Evolutionary conservation across 2,888 invertebrate genomes (phyloP).

Genomic region (Melanostoma scalare): DNA sequence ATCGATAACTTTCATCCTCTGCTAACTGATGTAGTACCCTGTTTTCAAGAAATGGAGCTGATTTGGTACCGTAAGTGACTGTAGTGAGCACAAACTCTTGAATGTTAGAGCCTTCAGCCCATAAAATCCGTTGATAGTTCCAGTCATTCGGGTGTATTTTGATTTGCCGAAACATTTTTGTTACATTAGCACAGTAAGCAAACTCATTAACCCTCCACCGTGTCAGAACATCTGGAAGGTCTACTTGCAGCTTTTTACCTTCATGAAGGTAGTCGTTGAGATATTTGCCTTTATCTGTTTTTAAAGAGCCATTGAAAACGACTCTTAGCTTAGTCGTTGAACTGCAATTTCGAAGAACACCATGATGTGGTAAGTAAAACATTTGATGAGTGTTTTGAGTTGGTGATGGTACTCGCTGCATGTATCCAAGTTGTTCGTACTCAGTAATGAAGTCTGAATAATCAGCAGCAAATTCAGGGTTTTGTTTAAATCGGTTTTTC

Average conservation of each 20-base stretch:
- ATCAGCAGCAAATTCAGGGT: background rate
- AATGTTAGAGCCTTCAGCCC: too few species aligned
- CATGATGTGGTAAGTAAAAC: constrained; percentile 1
- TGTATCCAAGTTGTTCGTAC: constrained; percentile 2
- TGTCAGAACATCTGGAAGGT: background rate
- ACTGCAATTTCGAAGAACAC: constrained; percentile 10
- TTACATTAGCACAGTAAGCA: too few species aligned
- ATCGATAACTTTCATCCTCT: background rate
- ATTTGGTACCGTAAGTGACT: too few species aligned
- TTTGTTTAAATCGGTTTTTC: background rate
- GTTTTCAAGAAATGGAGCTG: too few species aligned
- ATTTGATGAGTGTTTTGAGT: background rate
- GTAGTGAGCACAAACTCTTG: too few species aligned
- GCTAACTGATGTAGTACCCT: too few species aligned
- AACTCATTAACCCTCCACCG: too few species aligned
- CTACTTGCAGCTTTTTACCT: constrained; percentile 11
- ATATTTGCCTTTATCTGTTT: background rate
- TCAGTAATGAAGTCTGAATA: constrained; percentile 8
- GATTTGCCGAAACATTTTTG: too few species aligned
- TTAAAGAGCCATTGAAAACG: constrained; percentile 33
- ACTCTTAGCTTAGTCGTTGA: constrained; percentile 27
- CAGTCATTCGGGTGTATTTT: too few species aligned
- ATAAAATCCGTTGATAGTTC: too few species aligned
- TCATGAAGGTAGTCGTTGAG: background rate
- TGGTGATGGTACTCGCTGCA: background rate